Conservation (phyloP, 2,797 vertebrate genomes). For the Gymnopithys bicolor region DNA sequence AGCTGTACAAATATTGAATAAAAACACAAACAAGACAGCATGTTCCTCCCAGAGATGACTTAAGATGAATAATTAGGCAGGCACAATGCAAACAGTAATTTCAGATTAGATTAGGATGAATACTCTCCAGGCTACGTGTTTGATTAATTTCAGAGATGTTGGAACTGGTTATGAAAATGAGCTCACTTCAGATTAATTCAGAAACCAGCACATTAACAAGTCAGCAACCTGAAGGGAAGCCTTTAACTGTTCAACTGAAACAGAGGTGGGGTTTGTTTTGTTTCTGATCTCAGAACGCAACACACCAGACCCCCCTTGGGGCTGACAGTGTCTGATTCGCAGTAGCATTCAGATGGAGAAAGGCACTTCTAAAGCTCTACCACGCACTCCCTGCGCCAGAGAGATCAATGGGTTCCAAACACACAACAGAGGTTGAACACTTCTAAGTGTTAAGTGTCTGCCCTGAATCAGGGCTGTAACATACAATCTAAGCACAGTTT, state of each 20-base stretch:
- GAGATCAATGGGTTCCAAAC: conserved; percentile 49
- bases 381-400: neutral
- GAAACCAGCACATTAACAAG: neutral
- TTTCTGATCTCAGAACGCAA: conserved; percentile 19
- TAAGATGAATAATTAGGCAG: conserved; percentile 22
- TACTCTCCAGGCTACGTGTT: conserved; percentile 41
- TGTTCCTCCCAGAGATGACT: conserved; percentile 27
- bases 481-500: neutral
- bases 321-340: conserved; percentile 1
- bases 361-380: conserved; percentile 23
- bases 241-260: neutral
- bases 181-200: conserved; percentile 34
- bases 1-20: neutral
- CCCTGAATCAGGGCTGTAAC: neutral
- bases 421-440: conserved; percentile 25
- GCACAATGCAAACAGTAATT: conserved; percentile 52
- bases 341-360: conserved; percentile 5
- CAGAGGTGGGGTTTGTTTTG: neutral
- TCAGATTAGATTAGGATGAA: conserved; percentile 63
- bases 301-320: neutral
- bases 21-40: conserved; percentile 17
- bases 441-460: neutral
- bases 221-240: neutral
- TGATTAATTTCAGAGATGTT: conserved; percentile 51
- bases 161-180: conserved; percentile 44